Conservation (phyloP, 2,113 vertebrate species). For the Microcebus griseorufus region DNA sequence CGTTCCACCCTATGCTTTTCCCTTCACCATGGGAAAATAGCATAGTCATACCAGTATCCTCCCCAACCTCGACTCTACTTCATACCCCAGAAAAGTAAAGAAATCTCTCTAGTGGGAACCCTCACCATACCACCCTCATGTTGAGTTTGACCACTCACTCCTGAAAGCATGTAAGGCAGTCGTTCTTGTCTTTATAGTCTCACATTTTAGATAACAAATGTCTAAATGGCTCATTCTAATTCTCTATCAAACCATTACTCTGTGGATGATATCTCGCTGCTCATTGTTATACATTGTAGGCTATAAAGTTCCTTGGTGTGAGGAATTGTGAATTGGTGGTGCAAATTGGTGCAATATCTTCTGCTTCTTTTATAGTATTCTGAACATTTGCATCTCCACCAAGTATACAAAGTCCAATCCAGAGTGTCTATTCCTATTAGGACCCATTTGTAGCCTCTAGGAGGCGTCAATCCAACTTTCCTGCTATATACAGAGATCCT, state of each 20-base stretch:
- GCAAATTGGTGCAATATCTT: neutral
- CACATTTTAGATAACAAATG: neutral
- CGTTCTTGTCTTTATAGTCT: neutral
- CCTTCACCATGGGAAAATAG: neutral
- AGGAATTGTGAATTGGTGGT: neutral
- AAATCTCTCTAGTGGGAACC: neutral
- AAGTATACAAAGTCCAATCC: neutral
- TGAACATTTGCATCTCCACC: neutral
- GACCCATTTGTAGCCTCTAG: neutral
- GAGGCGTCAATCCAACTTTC: neutral
- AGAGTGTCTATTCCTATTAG: neutral
- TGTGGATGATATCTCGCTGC: neutral
- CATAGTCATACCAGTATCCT: neutral
- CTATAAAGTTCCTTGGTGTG: neutral
- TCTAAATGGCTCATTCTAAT: neutral
- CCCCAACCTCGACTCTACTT: neutral
- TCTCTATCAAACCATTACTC: neutral
- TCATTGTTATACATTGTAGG: neutral
- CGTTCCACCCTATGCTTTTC: neutral
- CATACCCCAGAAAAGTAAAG: neutral
- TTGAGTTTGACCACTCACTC: neutral
- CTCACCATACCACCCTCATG: neutral
- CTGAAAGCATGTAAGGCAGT: neutral
- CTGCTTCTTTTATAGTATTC: neutral
- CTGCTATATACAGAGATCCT: neutral